Evolutionary conservation across 37 sponge, comb jelly and placozoan species (phyloP).

Genomic region (Diacarnus erythraeanus): DNA sequence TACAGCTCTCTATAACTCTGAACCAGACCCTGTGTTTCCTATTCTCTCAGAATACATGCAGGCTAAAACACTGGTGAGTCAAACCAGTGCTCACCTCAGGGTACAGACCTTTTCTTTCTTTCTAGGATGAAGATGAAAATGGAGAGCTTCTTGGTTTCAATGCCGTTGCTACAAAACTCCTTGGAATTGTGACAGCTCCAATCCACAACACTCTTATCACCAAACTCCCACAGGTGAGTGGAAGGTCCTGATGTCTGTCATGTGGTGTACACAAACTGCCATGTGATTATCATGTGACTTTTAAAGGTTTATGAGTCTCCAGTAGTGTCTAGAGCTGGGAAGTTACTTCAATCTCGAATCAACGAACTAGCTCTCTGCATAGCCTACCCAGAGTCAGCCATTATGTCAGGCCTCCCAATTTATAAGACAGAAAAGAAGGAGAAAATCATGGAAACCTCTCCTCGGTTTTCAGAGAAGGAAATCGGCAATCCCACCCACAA

Average conservation of each 20-base stretch:
- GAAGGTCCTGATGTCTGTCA: background rate
- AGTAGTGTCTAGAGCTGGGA: constrained; percentile 57
- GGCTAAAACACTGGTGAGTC: constrained; percentile 57
- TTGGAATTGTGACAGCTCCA: constrained; percentile 77
- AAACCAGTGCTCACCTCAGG: background rate
- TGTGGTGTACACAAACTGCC: too few species aligned
- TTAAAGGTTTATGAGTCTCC: constrained; percentile 27
- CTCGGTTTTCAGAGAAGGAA: constrained; percentile 47
- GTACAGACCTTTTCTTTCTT: background rate
- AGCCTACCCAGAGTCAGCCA: constrained; percentile 60
- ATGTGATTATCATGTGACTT: constrained; percentile 9
- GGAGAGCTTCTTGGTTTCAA: constrained; percentile 72
- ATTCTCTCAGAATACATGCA: constrained; percentile 72
- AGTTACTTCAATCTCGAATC: constrained; percentile 68
- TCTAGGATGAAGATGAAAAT: constrained; percentile 65
- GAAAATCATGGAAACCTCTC: constrained; percentile 26
- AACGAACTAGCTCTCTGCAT: constrained; percentile 77
- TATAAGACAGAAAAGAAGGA: constrained; percentile 40
- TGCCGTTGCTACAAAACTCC: constrained; percentile 76
- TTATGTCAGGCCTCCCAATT: constrained; percentile 39
- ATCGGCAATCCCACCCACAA: constrained; percentile 31
- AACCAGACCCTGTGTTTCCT: constrained; percentile 55
- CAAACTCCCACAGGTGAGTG: constrained; percentile 29
- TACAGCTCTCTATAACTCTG: constrained; percentile 66
- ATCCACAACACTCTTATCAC: constrained; percentile 54